Percentiles rank a stretch among this genome's conserved stretches.
Conservation (phyloP, 2,797 vertebrate genomes). For the Dicrostonyx torquatus region DNA sequence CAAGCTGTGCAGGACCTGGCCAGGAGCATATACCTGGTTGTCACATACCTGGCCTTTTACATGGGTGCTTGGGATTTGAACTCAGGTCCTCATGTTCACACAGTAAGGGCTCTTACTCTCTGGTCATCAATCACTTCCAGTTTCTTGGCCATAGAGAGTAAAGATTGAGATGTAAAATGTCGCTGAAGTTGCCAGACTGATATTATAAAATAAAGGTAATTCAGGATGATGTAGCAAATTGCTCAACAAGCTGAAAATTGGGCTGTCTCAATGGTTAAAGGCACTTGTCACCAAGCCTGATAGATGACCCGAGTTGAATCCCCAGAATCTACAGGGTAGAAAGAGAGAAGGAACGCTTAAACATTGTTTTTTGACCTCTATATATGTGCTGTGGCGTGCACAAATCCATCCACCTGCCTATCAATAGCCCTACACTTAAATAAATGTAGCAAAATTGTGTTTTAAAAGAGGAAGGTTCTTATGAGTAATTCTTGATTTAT, state of each 20-base stretch:
- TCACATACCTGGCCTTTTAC: not conserved
- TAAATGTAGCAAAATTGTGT: not conserved
- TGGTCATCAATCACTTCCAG: not conserved
- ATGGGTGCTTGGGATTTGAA: not conserved
- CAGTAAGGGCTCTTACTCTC: not conserved
- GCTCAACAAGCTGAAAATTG: not conserved
- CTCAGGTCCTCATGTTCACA: not conserved
- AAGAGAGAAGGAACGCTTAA: not conserved
- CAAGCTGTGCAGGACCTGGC: not conserved
- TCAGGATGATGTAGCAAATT: not conserved
- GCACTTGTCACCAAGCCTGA: not conserved
- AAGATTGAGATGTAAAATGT: constrained; percentile 9
- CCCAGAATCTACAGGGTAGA: not conserved
- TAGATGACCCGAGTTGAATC: not conserved
- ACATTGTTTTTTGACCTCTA: not conserved
- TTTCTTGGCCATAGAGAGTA: not conserved
- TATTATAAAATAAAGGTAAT: not conserved
- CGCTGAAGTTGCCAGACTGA: not conserved
- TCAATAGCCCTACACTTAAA: not conserved
- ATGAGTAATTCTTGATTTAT: not conserved
- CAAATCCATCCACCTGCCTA: not conserved
- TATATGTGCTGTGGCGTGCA: not conserved
- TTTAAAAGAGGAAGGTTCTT: not conserved
- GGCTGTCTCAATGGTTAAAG: not conserved
- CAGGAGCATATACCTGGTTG: not conserved